Evolutionary conservation across 2,888 invertebrate species (phyloP), one percentile per base, ranked within the genome.

Genomic region (Thalpophila matura): DNA sequence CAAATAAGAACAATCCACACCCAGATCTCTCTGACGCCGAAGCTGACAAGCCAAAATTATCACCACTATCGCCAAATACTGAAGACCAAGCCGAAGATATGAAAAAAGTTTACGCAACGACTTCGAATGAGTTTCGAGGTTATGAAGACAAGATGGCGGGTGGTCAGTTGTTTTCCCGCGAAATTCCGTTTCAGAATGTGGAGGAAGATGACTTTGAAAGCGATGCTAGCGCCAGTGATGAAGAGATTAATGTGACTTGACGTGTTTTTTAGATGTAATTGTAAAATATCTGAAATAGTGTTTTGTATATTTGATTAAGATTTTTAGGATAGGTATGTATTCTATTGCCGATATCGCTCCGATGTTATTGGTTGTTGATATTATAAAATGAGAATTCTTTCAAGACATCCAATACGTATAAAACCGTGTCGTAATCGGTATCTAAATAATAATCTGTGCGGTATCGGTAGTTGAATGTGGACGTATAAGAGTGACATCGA

Each of bases 1-100:
- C 99, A 0, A 99, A 98, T 91, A 99, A 99, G 89, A 99, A 98
- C 95, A 99, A 99, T 90, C 99, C 99, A 0, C 98, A 99, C 89
- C 99, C 99, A 0, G 99, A 99, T 87, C 93, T 99, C 45, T 98
- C 98, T 74, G 99, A 99, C 87, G 98, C 98, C 1, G 97, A 97
- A 83, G 97, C 97, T 12, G 98, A 98, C 90, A 96, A 97, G 61
- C 97, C 97, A 0, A 96, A 97, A 80, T 87, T 97, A 68, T 96
- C 96, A 9, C 97, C 96, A 37, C 84, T 95, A 40, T 96, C 96
- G 0, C 96, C 95, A 0, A 91, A 90, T 4, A 83, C 83, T 9
- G 93, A 94, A 22, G 92, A 91, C 0, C 84, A 86, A 43, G 75
- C 61, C 73, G 90, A 90, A 3, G 88, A 89, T 7, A 69, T 86